Evolutionary conservation across 1,140 invertebrate genomes (phyloP).

Genomic region (Metaphire vulgaris): DNA sequence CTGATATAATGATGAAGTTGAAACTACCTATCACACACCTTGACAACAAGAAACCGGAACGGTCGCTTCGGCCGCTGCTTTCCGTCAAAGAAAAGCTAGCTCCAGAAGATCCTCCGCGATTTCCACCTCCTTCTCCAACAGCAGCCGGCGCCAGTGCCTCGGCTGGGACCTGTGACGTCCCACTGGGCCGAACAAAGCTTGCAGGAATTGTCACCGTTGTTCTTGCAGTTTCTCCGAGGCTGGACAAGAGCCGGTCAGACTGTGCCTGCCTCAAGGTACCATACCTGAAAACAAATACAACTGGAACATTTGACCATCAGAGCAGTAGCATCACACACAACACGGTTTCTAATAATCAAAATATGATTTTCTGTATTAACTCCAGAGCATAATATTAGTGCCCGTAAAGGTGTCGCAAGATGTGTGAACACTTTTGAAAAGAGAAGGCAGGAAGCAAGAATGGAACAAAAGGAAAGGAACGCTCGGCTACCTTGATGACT

Average conservation of each 20-base stretch:
- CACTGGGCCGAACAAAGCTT: constrained; percentile 70
- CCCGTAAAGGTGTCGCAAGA: too few species aligned
- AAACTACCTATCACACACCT: constrained; percentile 54
- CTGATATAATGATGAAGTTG: too few species aligned
- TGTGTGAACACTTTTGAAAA: too few species aligned
- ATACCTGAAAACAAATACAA: not conserved
- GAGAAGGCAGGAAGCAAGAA: too few species aligned
- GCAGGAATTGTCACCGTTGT: not conserved
- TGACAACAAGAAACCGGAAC: constrained; percentile 59
- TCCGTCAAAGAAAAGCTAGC: constrained; percentile 33
- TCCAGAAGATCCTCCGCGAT: constrained; percentile 26
- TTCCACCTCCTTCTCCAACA: constrained; percentile 30
- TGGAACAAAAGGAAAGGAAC: too few species aligned
- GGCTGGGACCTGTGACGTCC: constrained; percentile 70
- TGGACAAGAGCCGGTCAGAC: constrained; percentile 47
- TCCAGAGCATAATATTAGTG: too few species aligned
- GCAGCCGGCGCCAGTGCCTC: constrained; percentile 41
- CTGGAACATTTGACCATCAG: too few species aligned
- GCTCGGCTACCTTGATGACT: constrained; percentile 49
- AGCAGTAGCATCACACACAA: too few species aligned
- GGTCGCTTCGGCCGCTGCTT: constrained; percentile 46
- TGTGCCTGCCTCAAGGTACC: constrained; percentile 54
- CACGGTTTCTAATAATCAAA: too few species aligned
- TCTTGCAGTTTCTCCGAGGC: not conserved
- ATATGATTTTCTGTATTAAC: too few species aligned